Percentiles rank a stretch among this genome's conserved stretches.
phyloP scores from a whole-genome alignment of 2,888 invertebrate species.

The Drosophila pullipes region DNA sequence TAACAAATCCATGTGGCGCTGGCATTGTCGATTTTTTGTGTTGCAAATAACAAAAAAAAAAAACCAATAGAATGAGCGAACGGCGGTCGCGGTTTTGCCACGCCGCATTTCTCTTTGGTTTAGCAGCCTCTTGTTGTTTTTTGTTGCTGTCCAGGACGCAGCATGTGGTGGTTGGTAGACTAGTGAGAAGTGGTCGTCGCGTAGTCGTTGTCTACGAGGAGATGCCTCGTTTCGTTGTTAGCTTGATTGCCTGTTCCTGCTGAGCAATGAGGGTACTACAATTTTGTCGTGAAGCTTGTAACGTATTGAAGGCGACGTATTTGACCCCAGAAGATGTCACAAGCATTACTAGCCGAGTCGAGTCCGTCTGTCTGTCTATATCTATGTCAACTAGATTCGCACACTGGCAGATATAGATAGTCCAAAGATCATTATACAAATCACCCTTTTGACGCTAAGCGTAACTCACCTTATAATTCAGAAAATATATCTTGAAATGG shows the following conservation, averaged over 20 bases:
- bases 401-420: not conserved
- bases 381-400: not conserved
- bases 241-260: conserved; percentile 43
- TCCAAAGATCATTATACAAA: not conserved
- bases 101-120: conserved; percentile 27
- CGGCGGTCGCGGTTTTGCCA: conserved; percentile 40
- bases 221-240: conserved; percentile 52
- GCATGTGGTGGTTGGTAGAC: conserved; percentile 13
- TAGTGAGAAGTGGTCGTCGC: conserved; percentile 26
- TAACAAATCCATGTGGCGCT: conserved; percentile 29
- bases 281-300: not conserved
- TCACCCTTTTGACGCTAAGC: not conserved
- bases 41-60: conserved; percentile 1
- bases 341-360: not conserved
- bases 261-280: not conserved
- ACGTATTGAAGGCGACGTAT: not conserved
- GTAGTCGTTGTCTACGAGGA: conserved; percentile 29
- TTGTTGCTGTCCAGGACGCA: conserved; percentile 10
- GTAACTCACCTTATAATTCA: not conserved
- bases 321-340: not conserved
- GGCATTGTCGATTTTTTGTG: conserved; percentile 29
- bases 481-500: not conserved
- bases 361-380: not conserved
- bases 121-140: conserved; percentile 3
- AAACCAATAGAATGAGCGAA: not conserved